Evolutionary conservation across 2,113 vertebrate genomes (phyloP).

Genomic region (Zosterops borbonicus): DNA sequence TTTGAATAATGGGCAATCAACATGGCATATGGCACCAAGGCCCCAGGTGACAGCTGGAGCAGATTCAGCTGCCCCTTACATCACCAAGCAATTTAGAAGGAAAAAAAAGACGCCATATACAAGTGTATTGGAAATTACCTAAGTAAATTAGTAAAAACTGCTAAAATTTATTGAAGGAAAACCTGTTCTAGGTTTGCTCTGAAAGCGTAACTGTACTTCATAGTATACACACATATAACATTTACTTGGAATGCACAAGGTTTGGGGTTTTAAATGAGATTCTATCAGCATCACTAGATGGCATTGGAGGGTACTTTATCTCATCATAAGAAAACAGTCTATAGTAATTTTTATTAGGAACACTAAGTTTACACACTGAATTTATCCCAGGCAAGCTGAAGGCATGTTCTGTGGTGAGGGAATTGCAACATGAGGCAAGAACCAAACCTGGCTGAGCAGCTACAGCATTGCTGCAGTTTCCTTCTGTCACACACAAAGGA

Average conservation of each 20-base stretch:
- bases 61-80: background rate
- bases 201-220: background rate
- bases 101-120: background rate
- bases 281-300: slow-evolving; percentile 55
- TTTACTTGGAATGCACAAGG: background rate
- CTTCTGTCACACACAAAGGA: background rate
- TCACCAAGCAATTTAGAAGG: background rate
- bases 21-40: background rate
- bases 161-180: background rate
- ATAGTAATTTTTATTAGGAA: background rate
- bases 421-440: background rate
- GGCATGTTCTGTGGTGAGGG: background rate
- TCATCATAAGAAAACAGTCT: background rate
- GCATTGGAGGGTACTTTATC: slow-evolving; percentile 51
- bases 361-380: background rate
- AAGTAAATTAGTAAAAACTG: background rate
- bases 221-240: background rate
- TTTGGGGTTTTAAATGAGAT: background rate
- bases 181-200: background rate
- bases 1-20: background rate
- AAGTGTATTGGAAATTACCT: background rate
- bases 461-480: background rate
- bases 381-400: background rate
- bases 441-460: background rate
- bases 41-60: background rate